phyloP scores from a whole-genome alignment of 1,140 invertebrate genomes.

The Heliconius eleuchia region DNA sequence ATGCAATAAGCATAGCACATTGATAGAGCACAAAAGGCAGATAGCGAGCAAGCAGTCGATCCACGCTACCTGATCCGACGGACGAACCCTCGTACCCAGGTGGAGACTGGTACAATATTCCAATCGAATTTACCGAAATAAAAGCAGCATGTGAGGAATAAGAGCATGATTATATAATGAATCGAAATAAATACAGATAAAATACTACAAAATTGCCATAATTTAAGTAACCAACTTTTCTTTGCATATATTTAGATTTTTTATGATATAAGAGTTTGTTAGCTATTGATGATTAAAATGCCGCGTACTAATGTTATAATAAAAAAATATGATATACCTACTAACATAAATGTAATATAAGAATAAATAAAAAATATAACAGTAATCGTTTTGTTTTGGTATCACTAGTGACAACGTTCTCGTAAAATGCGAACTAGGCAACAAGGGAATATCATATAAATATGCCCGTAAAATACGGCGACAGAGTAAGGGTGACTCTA shows the following conservation, averaged over 20 bases:
- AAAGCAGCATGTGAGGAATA: conserved; percentile 78
- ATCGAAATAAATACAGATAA: conserved; percentile 21
- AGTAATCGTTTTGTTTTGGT: background rate
- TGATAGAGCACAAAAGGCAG: conserved; percentile 79
- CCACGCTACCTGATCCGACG: conserved; percentile 80
- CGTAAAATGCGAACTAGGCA: background rate
- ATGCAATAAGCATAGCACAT: conserved; percentile 80
- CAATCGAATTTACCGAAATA: conserved; percentile 57
- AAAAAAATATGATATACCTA: background rate
- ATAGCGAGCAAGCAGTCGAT: conserved; percentile 81
- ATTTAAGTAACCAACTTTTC: background rate
- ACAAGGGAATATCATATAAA: conserved; percentile 51
- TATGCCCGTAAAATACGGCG: conserved; percentile 71
- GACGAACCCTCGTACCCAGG: conserved; percentile 74
- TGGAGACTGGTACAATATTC: conserved; percentile 75
- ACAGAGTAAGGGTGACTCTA: conserved; percentile 62
- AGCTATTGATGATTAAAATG: background rate
- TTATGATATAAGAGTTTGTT: background rate
- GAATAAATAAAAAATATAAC: conserved; percentile 16
- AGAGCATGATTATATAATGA: conserved; percentile 58
- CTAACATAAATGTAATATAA: conserved; percentile 2
- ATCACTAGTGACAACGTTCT: background rate
- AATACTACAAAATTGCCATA: background rate
- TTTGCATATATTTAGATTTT: background rate
- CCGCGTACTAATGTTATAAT: background rate